Base-by-base conservation (phyloP, 2,113 vertebrate species). In the Xiphophorus maculatus region DNA sequence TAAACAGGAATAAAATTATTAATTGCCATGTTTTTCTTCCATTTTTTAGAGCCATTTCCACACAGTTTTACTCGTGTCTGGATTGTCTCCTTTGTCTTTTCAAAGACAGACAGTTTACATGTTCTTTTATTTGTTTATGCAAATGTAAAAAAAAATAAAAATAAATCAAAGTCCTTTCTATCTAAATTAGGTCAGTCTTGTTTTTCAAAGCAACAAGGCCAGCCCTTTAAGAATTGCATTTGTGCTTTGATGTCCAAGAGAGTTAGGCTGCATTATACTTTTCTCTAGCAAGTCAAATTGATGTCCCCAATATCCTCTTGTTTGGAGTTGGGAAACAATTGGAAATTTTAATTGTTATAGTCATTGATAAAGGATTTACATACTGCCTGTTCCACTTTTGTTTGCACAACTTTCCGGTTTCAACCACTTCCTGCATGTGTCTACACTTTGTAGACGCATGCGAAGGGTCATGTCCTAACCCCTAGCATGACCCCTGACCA, bases 61-160 rank as follows among this genome's bases (percentile, higher is more conserved):
- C 93, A 88, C 84, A 84, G 91, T 93, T 86, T 73, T 85, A 81
- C 88, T 87, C 80, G 87, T 84, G 71, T 48, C 17, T 48, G 51
- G 2, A 58, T 58, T 58, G 51, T 25, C 51, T n/a, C 19, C 95
- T 97, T 97, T 96, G 95, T 97, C 96, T 97, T 95, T 96, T 96
- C 94, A 95, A 81, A 88, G 85, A 84, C 69, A 63, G 83, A 81
- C 82, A 95, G 95, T 97, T 98, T 95, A 95, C 96, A 95, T 95
- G 92, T 33, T 67, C 0, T 94, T 92, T 94, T 95, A 96, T 97
- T 22, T n/a, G 29, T 97, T 97, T 97, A 97, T 96, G 96, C 96
- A 98, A 98, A 96, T 94, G 95, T 88, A 93, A 94, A 11, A 35
- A 10, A 37, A 12, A 12, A 11, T 7, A 37, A 37, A 37, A 37